A percentile compares a stretch with the other conserved stretches of the same genome.
Evolutionary conservation across 2,113 vertebrate genomes (phyloP).

Genomic region (Heptranchias perlo): DNA sequence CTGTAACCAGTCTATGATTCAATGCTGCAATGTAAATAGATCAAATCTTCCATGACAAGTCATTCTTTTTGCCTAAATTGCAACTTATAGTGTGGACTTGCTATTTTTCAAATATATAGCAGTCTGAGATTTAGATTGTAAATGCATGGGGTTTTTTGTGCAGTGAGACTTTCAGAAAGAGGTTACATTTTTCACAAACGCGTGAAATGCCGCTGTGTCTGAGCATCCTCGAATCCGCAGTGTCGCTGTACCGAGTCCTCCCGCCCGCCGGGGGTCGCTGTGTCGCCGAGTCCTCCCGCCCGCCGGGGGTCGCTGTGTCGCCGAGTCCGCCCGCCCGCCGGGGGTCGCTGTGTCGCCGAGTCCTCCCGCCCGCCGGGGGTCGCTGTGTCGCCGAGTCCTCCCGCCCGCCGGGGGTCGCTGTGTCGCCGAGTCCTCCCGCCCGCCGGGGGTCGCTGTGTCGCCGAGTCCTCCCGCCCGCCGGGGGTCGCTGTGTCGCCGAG

Average conservation of each 20-base stretch:
- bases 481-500: background rate
- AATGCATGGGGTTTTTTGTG: too few species aligned
- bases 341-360: background rate
- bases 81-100: too few species aligned
- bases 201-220: background rate
- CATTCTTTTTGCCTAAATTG: too few species aligned
- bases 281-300: background rate
- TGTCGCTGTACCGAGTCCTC: background rate
- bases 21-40: too few species aligned
- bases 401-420: background rate
- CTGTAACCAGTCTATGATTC: too few species aligned
- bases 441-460: background rate
- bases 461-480: background rate
- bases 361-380: background rate
- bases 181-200: too few species aligned
- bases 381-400: background rate
- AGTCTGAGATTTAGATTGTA: too few species aligned
- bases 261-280: background rate
- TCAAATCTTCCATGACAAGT: too few species aligned
- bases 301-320: background rate
- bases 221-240: background rate
- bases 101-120: too few species aligned
- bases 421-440: background rate
- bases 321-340: background rate
- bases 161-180: too few species aligned